phyloP scores from a whole-genome alignment of 2,113 vertebrate genomes.

The Anguilla japonica region DNA sequence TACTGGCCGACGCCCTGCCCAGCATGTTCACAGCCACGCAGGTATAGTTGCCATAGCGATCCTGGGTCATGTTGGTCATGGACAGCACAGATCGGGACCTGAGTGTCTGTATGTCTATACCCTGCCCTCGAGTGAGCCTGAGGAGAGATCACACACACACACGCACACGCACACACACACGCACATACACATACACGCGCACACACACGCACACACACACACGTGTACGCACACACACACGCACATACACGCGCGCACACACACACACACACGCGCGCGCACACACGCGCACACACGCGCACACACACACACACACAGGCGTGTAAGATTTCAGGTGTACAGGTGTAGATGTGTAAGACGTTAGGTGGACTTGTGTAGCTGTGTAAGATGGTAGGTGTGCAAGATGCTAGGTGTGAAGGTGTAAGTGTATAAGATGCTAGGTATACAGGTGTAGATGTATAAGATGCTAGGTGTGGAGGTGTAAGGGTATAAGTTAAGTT shows the following conservation, averaged over 20 bases:
- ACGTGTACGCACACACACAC: background rate
- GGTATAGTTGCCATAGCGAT: conserved; percentile 98
- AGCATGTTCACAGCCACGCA: conserved; percentile 95
- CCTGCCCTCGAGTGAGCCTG: conserved; percentile 92
- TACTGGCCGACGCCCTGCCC: conserved; percentile 89
- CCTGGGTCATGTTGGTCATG: conserved; percentile 96
- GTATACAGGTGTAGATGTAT: too few relatives aligned
- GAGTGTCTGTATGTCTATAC: conserved; percentile 91
- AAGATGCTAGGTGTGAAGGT: too few relatives aligned
- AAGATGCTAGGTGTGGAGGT: too few relatives aligned
- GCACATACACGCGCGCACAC: background rate
- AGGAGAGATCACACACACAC: conserved; percentile 46
- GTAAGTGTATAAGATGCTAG: too few relatives aligned
- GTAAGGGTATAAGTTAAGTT: too few relatives aligned
- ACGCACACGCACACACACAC: background rate
- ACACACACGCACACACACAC: background rate
- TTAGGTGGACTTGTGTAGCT: too few relatives aligned
- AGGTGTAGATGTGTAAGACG: too few relatives aligned
- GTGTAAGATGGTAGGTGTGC: too few relatives aligned
- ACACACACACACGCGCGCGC: background rate
- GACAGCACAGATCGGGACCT: conserved; percentile 95
- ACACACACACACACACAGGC: background rate
- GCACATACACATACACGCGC: background rate
- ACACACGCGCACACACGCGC: background rate
- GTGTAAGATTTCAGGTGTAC: too few relatives aligned